phyloP scores from a whole-genome alignment of 2,797 vertebrate genomes.

The Nyctibius grandis region DNA sequence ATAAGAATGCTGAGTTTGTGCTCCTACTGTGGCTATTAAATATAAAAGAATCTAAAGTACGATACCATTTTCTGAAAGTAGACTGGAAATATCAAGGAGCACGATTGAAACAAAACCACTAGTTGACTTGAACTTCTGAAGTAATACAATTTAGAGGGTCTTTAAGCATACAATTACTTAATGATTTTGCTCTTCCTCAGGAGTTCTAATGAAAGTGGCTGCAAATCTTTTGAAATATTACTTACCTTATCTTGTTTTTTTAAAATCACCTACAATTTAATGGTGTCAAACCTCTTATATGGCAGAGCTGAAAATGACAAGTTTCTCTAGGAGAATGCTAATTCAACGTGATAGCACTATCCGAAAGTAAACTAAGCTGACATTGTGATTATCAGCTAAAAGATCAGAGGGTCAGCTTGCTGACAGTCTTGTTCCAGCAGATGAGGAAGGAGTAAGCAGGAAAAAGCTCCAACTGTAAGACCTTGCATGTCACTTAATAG shows the following conservation, averaged over 20 bases:
- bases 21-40: background rate
- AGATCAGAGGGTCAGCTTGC: background rate
- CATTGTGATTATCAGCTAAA: background rate
- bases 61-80: background rate
- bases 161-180: background rate
- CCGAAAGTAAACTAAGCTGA: slow-evolving; percentile 15
- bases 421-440: background rate
- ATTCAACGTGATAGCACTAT: background rate
- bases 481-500: background rate
- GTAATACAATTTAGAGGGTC: background rate
- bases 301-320: background rate
- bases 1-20: background rate
- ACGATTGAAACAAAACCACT: background rate
- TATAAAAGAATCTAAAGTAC: background rate
- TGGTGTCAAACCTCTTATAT: background rate
- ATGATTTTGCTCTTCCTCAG: background rate
- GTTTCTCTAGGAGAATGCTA: background rate
- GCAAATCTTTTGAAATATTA: background rate
- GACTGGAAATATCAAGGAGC: background rate
- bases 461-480: background rate
- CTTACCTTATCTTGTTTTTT: background rate
- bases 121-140: background rate
- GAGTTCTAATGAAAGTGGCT: background rate
- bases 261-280: background rate
- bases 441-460: background rate